Base-by-base conservation (phyloP, 2,888 invertebrate genomes). In the Rotaria socialis region DNA sequence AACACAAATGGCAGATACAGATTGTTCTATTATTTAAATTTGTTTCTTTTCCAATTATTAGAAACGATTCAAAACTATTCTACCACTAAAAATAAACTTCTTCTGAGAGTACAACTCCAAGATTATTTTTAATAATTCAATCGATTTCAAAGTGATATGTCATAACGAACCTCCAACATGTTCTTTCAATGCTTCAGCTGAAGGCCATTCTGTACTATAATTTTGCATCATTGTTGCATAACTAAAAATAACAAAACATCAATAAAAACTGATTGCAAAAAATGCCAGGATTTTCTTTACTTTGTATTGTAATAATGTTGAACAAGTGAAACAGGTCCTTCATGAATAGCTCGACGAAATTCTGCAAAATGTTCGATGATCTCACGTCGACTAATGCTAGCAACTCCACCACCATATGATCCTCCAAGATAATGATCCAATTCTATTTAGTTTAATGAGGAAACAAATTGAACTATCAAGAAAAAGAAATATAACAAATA, bases 231-330 rank as follows among this genome's bases (percentile, higher is more conserved):
- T 56, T 27, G 67, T 74, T 41, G 43, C 43, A 85, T 80, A 75
- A 43, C 52, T 52, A 86, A 86, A 52, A 0, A 84, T 2, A 43
- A 41, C 7, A 41, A 52, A 16, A 52, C 7, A 5, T 19, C 50
- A 24, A 84, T 43, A 16, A 0, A 60, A 67, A 19, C 35, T 60
- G 47, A 11, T 41, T 2, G 8, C 35, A 74, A 87, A 87, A 84
- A 14, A 75, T 84, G 52, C 19, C 60, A 22, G 1, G 24, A 74
- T 89, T 52, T 95, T 35, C 35, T 7, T 80, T 80, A 80, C 80
- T 80, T 80, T 22, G 43, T 41, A 47, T 80, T 80, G 47, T 80
- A 80, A 47, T 47, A 80, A 80, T 80, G 80, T 80, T 43, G 47
- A 47, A 80, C 47, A 43, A 80, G 47, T 47, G 80, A n/a, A 8